These are phyloP conservation scores for Octomys mimax DNA, from an alignment of 2,797 vertebrate species.

Conservation along the genomic window DNA sequence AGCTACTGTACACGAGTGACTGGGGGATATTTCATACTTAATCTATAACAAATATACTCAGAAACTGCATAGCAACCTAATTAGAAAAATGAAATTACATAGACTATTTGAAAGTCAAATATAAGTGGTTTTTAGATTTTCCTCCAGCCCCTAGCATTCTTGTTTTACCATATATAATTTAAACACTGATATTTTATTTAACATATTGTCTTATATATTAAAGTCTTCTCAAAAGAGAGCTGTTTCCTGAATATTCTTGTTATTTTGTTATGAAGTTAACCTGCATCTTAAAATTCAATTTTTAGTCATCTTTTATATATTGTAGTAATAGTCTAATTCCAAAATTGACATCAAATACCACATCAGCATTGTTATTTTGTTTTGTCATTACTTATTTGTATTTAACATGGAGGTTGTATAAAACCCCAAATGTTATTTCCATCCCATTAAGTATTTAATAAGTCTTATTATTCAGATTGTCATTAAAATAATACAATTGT, in stretches of 20 bases:
- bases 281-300: constrained; percentile 47
- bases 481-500: constrained; percentile 73
- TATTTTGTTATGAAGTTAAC: constrained; percentile 55
- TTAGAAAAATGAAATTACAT: constrained; percentile 58
- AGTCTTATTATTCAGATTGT: constrained; percentile 62
- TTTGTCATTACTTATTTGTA: constrained; percentile 58
- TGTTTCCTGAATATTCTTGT: constrained; percentile 56
- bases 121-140: constrained; percentile 6
- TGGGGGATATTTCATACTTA: neutral
- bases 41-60: neutral
- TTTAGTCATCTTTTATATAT: constrained; percentile 28
- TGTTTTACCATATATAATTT: constrained; percentile 47
- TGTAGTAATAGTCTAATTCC: neutral
- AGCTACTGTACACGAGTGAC: neutral
- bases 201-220: neutral
- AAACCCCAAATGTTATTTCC: constrained; percentile 72
- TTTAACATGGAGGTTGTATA: constrained; percentile 63
- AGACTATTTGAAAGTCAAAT: constrained; percentile 47
- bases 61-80: constrained; percentile 9
- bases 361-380: constrained; percentile 57
- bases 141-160: neutral
- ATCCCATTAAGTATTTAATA: constrained; percentile 73
- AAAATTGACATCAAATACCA: constrained; percentile 19
- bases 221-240: constrained; percentile 54
- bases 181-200: constrained; percentile 55